Evolutionary conservation across 2,113 vertebrate genomes (phyloP), one percentile per base, ranked within the genome.

Genomic region (Pionites leucogaster): DNA sequence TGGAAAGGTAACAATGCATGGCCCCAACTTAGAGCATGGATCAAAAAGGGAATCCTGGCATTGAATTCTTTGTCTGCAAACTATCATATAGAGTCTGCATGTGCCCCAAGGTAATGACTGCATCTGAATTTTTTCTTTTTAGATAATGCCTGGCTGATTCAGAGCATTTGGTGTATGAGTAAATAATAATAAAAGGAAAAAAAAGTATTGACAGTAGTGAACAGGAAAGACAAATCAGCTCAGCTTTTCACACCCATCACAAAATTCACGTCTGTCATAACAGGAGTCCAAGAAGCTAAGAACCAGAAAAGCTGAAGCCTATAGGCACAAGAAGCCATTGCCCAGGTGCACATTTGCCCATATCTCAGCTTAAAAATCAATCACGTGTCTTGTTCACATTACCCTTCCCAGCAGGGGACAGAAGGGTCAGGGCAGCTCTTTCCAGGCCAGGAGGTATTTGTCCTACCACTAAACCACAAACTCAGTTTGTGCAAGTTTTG

Each of bases 301-400:
- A 82, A 17, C 2, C 42, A 84, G 60, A 68, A 52, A 76, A 78
- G 84, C 22, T 67, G 72, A 91, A 92, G 65, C n/a, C 55, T 60
- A 17, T 6, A 63, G 65, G 25, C 39, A 78, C 42, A 87, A 92
- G 46, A 35, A 84, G 72, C 50, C 44, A 19, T 28, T 76, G 47
- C 39, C 75, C 39, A 82, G 33, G 16, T 71, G 19, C 37, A 50
- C 0, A 1, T 57, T 65, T 72, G 53, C 18, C 72, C 22, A 3
- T 8, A 62, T 6, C 64, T 78, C 76, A 78, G 46, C 41, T 68
- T 82, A 29, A 82, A 82, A 44, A 47, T 37, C 77, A 62, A 9
- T 41, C 17, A 44, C 1, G 0, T 2, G 3, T 39, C 53, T 60
- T 41, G 35, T 6, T 28, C 28, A 17, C 3, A 1, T n/a, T 68